Evolutionary conservation across 2,888 invertebrate species (phyloP).

Genomic region (Drosophila buzzatii): DNA sequence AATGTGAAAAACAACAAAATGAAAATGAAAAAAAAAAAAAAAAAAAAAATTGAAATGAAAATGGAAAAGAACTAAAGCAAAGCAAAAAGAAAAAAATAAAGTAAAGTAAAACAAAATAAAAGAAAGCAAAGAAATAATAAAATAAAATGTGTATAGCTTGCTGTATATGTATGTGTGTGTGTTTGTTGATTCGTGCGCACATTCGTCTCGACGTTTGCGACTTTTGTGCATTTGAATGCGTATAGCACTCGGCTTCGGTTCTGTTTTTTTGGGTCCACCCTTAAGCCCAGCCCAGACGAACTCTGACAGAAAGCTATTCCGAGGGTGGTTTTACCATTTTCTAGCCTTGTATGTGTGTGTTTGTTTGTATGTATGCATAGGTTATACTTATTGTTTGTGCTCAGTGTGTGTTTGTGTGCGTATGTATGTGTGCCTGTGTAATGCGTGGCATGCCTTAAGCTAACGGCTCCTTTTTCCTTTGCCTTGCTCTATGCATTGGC

Average conservation of each 20-base stretch:
- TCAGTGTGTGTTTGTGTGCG: slow-evolving; percentile 30
- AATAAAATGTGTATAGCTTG: slow-evolving; percentile 74
- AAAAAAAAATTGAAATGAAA: slow-evolving; percentile 20
- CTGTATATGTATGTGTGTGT: slow-evolving; percentile 20
- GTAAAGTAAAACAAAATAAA: slow-evolving; percentile 47
- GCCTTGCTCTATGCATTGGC: slow-evolving; percentile 66
- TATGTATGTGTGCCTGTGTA: slow-evolving; percentile 19
- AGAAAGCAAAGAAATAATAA: slow-evolving; percentile 68
- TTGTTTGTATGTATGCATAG: slow-evolving; percentile 47
- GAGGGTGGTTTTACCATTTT: slow-evolving; percentile 78
- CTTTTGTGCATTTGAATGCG: slow-evolving; percentile 64
- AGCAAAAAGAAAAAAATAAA: slow-evolving; percentile 35
- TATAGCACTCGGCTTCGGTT: slow-evolving; percentile 50
- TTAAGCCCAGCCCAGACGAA: slow-evolving; percentile 15
- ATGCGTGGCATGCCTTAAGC: slow-evolving; percentile 60
- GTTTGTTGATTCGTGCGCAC: slow-evolving; percentile 54
- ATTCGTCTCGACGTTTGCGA: slow-evolving; percentile 57
- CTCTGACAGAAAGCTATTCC: slow-evolving; percentile 34
- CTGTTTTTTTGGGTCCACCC: slow-evolving; percentile 40
- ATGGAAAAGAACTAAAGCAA: slow-evolving; percentile 28
- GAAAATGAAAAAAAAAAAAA: slow-evolving; percentile 33
- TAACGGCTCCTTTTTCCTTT: slow-evolving; percentile 60
- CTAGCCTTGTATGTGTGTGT: slow-evolving; percentile 42
- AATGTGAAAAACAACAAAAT: slow-evolving; percentile 63
- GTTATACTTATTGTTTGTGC: slow-evolving; percentile 48